phyloP scores from a whole-genome alignment of 2,113 vertebrate species.

The Calyptomena viridis region DNA sequence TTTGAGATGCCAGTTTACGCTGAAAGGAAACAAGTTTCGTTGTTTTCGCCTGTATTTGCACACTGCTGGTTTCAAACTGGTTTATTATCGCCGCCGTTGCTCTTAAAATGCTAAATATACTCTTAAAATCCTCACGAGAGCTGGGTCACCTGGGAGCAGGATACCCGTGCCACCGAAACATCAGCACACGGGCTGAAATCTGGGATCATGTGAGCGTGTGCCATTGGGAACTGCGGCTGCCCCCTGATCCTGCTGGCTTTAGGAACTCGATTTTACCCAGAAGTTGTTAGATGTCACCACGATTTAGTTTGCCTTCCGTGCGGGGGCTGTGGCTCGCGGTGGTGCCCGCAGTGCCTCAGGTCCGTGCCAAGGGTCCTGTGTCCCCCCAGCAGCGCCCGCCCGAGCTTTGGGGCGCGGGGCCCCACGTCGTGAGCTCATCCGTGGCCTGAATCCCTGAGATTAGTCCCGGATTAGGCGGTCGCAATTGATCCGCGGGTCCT shows the following conservation, averaged over 20 bases:
- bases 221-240: not conserved
- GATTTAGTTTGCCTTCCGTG: fast-evolving
- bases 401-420: not conserved
- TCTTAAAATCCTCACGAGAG: not conserved
- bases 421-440: not conserved
- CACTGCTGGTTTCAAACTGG: not conserved
- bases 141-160: not conserved
- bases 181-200: not conserved
- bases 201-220: not conserved
- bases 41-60: not conserved
- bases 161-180: not conserved
- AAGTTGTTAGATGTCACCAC: not conserved
- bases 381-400: not conserved
- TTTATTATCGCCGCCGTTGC: not conserved
- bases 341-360: fast-evolving
- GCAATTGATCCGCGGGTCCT: not conserved
- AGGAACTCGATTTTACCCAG: not conserved
- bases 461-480: constrained; percentile 16
- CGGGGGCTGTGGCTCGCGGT: not conserved
- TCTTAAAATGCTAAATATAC: not conserved
- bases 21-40: not conserved
- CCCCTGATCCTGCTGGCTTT: not conserved
- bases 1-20: not conserved
- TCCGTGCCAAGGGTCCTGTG: fast-evolving
- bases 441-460: constrained; percentile 37